Conservation (phyloP, 2,797 vertebrate species). For the Sebastes iracundus region DNA sequence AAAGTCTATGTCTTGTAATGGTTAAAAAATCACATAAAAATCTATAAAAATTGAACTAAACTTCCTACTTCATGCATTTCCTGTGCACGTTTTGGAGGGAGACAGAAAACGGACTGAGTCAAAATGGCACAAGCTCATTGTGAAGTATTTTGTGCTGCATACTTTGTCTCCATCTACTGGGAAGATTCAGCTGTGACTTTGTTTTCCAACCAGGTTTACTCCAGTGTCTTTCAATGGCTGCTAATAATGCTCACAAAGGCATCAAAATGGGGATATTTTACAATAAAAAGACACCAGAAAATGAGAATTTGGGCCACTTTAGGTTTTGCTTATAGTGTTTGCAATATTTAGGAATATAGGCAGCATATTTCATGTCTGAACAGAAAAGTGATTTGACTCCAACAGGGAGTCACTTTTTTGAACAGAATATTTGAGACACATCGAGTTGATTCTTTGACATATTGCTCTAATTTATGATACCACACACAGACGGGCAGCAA, state of each 20-base stretch:
- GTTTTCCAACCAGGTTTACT: background rate
- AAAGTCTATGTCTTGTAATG: background rate
- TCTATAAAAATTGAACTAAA: background rate
- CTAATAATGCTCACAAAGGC: background rate
- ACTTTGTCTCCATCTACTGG: slow-evolving; percentile 84
- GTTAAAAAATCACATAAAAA: background rate
- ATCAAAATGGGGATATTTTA: background rate
- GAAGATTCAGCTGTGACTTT: slow-evolving; percentile 6
- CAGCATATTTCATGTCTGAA: background rate
- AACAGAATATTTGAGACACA: background rate
- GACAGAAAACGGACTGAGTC: background rate
- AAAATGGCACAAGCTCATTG: background rate
- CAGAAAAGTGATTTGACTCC: background rate
- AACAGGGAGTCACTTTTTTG: background rate
- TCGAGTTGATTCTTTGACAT: slow-evolving; percentile 49
- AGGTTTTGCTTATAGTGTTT: background rate
- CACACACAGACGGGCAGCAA: slow-evolving; percentile 56
- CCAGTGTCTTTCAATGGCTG: background rate
- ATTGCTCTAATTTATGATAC: slow-evolving; percentile 58
- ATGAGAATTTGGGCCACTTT: too few relatives aligned
- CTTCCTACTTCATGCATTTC: background rate
- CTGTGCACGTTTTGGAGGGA: background rate
- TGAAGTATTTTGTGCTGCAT: slow-evolving; percentile 13
- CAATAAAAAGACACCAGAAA: background rate
- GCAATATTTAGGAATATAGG: background rate